Evolutionary conservation across 2,888 invertebrate species (phyloP), one percentile per base, ranked within the genome.

Genomic region (Corythucha ciliata): DNA sequence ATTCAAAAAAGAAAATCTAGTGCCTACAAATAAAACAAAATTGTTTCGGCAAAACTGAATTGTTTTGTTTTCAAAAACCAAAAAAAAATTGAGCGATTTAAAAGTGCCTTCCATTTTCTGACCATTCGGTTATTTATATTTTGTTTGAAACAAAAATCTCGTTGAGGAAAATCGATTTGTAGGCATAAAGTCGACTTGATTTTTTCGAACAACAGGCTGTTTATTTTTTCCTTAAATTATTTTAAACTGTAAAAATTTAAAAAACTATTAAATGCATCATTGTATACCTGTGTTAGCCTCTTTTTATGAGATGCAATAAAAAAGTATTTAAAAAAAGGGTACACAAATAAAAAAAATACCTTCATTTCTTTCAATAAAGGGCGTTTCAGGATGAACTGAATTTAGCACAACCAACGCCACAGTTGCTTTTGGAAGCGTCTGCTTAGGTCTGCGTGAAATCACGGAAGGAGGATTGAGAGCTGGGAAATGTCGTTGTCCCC

Each of bases 41-140:
- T 18, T 16, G 12, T n/a, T 4, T 3, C 4, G 14, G 26, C 4
- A 20, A 27, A 53, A n/a, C n/a, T n/a, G n/a, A n/a, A n/a, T n/a
- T n/a, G n/a, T n/a, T n/a, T n/a, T n/a, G 29, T 56, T 54, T 52
- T 52, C 48, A 49, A 48, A 52, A 53, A 50, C 33, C 45, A 52
- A 52, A 46, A 40, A 47, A 47, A 50, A 54, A 42, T 53, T 41
- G 52, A 41, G 36, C 45, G 48, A 47, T 50, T 48, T 48, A 56
- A 59, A 59, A 60, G 58, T 59, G 59, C 59, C 59, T 59, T 60
- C 59, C 60, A 59, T 58, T 60, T 60, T 59, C 60, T 59, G 59
- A 59, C 56, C 58, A 57, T 58, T 52, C 53, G 44, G 49, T 51
- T 42, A 52, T 51, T 48, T 26, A 44, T 34, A 39, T 41, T 26